A percentile compares a stretch with the other conserved stretches of the same genome.
phyloP scores from a whole-genome alignment of 2,888 invertebrate genomes.

The Argyresthia albistria region DNA sequence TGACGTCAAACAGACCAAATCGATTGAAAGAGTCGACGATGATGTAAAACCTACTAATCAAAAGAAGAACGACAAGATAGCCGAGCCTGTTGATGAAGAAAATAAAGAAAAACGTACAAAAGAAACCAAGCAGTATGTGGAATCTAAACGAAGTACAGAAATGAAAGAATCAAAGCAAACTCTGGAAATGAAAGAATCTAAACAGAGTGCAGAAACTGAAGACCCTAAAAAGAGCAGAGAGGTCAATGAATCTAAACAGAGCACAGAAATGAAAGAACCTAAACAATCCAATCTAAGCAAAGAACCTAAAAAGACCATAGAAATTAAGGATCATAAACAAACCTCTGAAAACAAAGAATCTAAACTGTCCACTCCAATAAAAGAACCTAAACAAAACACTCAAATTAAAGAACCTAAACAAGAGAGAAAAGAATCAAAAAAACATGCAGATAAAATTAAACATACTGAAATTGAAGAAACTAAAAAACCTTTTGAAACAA shows the following conservation, averaged over 20 bases:
- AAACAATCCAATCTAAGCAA: conserved; percentile 1
- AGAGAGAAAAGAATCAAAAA: not conserved
- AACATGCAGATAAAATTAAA: conserved; percentile 2
- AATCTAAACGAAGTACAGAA: conserved; percentile 4
- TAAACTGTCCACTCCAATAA: conserved; percentile 8
- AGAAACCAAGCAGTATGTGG: not conserved
- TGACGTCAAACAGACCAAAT: conserved; percentile 9
- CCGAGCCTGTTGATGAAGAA: not conserved
- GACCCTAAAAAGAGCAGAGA: not conserved
- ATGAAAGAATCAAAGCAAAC: conserved; percentile 4
- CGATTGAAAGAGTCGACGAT: conserved; percentile 4
- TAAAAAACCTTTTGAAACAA: not conserved
- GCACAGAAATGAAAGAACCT: not conserved
- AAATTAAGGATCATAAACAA: conserved; percentile 16
- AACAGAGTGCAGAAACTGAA: not conserved
- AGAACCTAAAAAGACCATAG: not conserved
- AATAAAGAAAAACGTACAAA: conserved; percentile 6
- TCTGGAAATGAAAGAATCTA: not conserved
- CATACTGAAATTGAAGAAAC: not conserved
- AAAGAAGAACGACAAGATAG: not conserved
- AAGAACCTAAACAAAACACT: conserved; percentile 6
- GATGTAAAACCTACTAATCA: not conserved
- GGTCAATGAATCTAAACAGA: not conserved
- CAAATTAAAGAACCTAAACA: conserved; percentile 1
- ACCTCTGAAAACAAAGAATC: conserved; percentile 2